Evolutionary conservation across 2,113 vertebrate genomes (phyloP).

Genomic region (Microcebus jonahi): DNA sequence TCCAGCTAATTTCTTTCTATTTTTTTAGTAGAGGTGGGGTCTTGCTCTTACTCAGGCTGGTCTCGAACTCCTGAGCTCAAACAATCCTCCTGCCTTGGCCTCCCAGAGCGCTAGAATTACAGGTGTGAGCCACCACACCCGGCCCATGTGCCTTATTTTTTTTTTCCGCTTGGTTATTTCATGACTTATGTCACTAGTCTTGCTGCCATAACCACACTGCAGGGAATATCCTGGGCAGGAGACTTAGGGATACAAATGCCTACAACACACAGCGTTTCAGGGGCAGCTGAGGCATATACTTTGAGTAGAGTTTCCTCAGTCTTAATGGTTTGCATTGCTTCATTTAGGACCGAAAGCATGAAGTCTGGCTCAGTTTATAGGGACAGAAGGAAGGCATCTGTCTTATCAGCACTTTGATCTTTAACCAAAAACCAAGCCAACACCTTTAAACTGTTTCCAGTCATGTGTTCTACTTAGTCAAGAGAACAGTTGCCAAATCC

Average conservation of each 20-base stretch:
- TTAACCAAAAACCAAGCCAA: constrained; percentile 6
- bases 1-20: too few species aligned
- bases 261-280: background rate
- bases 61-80: too few species aligned
- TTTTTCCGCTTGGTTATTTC: background rate
- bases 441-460: background rate
- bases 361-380: constrained; percentile 10
- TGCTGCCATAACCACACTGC: background rate
- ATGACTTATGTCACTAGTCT: background rate
- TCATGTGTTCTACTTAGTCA: background rate
- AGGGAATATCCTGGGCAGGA: background rate
- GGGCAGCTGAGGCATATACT: background rate
- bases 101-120: too few species aligned
- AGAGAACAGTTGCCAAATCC: background rate
- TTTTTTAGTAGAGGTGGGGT: too few species aligned
- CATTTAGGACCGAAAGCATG: background rate
- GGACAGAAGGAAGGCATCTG: constrained; percentile 38
- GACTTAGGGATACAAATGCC: background rate
- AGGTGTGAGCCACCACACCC: too few species aligned
- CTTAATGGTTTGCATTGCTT: constrained; percentile 3
- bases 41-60: too few species aligned
- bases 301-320: background rate
- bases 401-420: constrained; percentile 25
- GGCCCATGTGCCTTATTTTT: too few species aligned
- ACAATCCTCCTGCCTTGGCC: too few species aligned